These are phyloP conservation scores for Phalacrocorax aristotelis DNA, from an alignment of 2,113 vertebrate species.

Conservation along the genomic window DNA sequence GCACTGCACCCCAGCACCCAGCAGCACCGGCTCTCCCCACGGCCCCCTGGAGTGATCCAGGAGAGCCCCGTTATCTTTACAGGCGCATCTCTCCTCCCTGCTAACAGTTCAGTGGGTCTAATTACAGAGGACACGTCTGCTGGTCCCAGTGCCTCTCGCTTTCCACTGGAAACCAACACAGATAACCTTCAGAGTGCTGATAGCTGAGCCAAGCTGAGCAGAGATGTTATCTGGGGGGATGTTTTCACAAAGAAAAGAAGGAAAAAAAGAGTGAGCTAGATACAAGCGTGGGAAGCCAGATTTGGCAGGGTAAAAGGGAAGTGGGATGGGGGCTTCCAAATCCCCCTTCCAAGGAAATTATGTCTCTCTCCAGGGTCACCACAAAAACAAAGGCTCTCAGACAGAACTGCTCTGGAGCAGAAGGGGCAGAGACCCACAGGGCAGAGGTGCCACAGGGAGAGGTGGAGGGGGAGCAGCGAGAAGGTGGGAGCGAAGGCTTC, in stretches of 20 bases:
- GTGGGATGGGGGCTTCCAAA: background rate
- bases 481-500: background rate
- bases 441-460: background rate
- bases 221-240: background rate
- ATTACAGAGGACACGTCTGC: background rate
- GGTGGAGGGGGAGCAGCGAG: fast-evolving
- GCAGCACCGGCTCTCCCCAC: background rate
- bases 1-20: background rate
- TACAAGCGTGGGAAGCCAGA: fast-evolving
- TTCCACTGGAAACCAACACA: background rate
- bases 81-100: background rate
- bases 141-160: background rate
- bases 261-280: fast-evolving
- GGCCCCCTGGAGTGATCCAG: fast-evolving
- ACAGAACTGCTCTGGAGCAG: fast-evolving
- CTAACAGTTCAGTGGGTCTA: too few species aligned
- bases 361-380: background rate
- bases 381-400: background rate
- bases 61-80: fast-evolving
- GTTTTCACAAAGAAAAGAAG: too few species aligned
- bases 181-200: background rate
- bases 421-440: background rate
- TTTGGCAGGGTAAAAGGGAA: background rate
- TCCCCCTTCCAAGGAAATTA: background rate
- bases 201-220: background rate